Evolutionary conservation across 2,797 vertebrate genomes (phyloP).

Genomic region (Cryptoprocta ferox): DNA sequence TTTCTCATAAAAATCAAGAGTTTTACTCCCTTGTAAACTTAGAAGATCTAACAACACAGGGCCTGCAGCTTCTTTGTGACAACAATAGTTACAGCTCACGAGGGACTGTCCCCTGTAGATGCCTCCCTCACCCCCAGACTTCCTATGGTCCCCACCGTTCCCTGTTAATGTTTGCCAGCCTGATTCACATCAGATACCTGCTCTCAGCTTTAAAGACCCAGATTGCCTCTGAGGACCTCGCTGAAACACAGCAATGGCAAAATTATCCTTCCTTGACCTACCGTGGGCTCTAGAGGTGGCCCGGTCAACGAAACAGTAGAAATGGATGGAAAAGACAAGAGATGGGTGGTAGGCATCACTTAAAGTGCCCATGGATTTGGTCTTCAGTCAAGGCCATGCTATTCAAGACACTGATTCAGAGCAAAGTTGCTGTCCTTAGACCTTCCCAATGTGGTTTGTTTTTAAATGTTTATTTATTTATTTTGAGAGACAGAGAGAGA

Average conservation of each 20-base stretch:
- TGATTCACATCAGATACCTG: not conserved
- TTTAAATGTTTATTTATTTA: too few relatives aligned
- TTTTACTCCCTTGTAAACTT: not conserved
- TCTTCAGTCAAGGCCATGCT: not conserved
- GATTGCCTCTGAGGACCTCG: not conserved
- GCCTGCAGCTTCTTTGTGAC: not conserved
- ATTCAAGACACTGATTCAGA: not conserved
- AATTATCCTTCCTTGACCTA: not conserved
- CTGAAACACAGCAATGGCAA: not conserved
- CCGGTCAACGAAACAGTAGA: not conserved
- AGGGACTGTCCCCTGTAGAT: not conserved
- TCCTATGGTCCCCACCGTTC: not conserved
- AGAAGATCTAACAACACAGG: not conserved
- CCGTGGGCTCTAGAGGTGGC: not conserved
- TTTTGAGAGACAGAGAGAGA: too few relatives aligned
- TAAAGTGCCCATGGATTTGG: not conserved
- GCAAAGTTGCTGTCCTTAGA: not conserved
- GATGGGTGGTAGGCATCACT: not conserved
- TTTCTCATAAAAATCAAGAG: conserved; percentile 21
- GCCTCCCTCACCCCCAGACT: fast-evolving
- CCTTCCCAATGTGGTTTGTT: not conserved
- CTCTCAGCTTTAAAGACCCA: not conserved
- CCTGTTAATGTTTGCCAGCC: not conserved
- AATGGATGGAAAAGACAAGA: not conserved
- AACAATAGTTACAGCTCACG: not conserved